phyloP scores from a whole-genome alignment of 92 coral and sea anemone species.

The Phenganax stokvisi region DNA sequence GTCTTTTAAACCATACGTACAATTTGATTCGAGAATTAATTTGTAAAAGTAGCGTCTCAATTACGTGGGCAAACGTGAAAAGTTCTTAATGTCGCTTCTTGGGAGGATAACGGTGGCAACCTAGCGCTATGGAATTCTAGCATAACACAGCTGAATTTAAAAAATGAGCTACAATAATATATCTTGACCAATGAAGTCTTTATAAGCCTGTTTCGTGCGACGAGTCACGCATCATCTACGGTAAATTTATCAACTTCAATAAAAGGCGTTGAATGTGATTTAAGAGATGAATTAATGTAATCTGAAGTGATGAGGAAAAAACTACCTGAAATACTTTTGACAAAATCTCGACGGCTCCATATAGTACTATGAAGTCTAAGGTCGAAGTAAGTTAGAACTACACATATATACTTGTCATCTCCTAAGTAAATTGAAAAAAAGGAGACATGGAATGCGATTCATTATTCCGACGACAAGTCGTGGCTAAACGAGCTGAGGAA shows the following conservation, averaged over 20 bases:
- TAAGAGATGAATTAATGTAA: not conserved
- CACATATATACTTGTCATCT: constrained; percentile 22
- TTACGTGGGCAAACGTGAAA: too few relatives aligned
- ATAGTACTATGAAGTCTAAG: not conserved
- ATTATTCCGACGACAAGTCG: constrained; percentile 25
- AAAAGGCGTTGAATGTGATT: not conserved
- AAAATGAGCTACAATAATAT: not conserved
- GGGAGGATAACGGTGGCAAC: not conserved
- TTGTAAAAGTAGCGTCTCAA: too few relatives aligned
- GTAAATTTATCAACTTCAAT: constrained; percentile 2
- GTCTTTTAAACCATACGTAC: too few relatives aligned
- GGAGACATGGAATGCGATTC: constrained; percentile 20
- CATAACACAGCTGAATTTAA: not conserved
- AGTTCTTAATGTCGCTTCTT: too few relatives aligned
- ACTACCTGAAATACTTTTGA: too few relatives aligned
- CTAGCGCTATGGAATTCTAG: not conserved
- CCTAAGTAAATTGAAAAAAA: constrained; percentile 34
- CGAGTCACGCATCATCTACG: not conserved
- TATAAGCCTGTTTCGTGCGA: not conserved
- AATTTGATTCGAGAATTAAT: too few relatives aligned
- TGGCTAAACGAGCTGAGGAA: constrained; percentile 4
- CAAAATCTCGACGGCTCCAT: not conserved
- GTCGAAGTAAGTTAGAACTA: constrained; percentile 12
- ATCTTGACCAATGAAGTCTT: not conserved
- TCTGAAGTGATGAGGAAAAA: not conserved